Evolutionary conservation across 2,113 vertebrate species (phyloP).

Genomic region (Passerina amoena): DNA sequence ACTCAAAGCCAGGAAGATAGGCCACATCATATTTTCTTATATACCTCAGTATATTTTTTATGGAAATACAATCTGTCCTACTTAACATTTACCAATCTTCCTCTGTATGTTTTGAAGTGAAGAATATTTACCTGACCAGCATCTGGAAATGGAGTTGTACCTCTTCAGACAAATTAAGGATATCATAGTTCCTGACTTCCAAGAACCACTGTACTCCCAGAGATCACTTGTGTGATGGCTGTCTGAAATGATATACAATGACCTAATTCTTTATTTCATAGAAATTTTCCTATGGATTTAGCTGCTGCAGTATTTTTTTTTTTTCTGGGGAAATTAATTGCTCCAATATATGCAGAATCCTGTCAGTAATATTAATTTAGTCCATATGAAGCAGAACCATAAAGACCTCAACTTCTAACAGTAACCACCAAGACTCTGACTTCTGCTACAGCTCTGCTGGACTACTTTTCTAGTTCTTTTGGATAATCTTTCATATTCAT

Average conservation of each 20-base stretch:
- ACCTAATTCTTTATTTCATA: neutral
- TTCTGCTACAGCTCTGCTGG: neutral
- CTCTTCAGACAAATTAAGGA: neutral
- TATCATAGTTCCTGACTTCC: neutral
- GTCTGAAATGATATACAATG: neutral
- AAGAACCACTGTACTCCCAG: neutral
- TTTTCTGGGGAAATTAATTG: neutral
- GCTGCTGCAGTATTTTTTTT: neutral
- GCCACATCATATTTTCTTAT: neutral
- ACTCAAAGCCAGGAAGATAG: neutral
- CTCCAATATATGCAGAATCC: neutral
- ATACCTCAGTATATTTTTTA: neutral
- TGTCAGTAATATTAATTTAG: neutral
- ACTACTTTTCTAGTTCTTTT: constrained; percentile 35
- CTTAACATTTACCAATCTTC: neutral
- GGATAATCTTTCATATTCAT: constrained; percentile 2
- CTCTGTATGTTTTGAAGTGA: neutral
- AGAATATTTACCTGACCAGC: neutral
- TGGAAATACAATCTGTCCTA: neutral
- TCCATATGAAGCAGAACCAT: neutral
- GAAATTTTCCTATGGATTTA: neutral
- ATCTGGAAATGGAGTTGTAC: neutral
- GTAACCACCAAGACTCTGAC: neutral
- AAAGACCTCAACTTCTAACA: neutral
- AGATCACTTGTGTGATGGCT: neutral